Percentiles rank a stretch among this genome's conserved stretches.
Evolutionary conservation across 2,888 invertebrate genomes (phyloP).

Genomic region (Phalera bucephala): DNA sequence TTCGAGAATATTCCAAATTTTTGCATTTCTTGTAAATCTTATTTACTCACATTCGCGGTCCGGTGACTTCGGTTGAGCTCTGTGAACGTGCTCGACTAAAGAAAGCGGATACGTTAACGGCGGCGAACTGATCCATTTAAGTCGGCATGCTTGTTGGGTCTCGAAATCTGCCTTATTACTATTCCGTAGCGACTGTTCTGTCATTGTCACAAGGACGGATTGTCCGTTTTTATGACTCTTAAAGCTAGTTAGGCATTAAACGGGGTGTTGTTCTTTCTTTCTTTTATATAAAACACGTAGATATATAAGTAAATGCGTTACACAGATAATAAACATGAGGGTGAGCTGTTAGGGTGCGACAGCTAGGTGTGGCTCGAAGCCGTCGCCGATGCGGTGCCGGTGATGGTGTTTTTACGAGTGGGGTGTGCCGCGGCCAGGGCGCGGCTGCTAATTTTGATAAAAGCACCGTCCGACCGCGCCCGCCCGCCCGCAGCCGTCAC

Average conservation of each 20-base stretch:
- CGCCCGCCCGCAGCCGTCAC: conserved; percentile 57
- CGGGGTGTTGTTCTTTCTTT: conserved; percentile 5
- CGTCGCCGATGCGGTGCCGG: conserved; percentile 64
- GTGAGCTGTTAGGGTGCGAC: conserved; percentile 64
- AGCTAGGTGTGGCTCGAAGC: conserved; percentile 67
- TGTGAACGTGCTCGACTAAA: conserved; percentile 33
- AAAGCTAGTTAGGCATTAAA: conserved; percentile 36
- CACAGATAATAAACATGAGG: conserved; percentile 25
- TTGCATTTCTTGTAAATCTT: conserved; percentile 21
- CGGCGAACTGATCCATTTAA: conserved; percentile 37
- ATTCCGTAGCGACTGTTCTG: conserved; percentile 21
- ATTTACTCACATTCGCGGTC: conserved; percentile 26
- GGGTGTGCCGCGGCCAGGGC: conserved; percentile 71
- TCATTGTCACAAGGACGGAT: conserved; percentile 12
- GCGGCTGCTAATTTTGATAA: conserved; percentile 81
- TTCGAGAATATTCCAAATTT: conserved; percentile 10
- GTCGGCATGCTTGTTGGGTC: conserved; percentile 19
- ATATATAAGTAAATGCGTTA: neutral
- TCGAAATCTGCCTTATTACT: conserved; percentile 29
- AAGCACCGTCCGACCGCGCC: conserved; percentile 78
- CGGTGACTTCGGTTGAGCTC: conserved; percentile 22
- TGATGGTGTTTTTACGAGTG: conserved; percentile 78
- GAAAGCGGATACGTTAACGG: conserved; percentile 33
- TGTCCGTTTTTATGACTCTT: conserved; percentile 33
- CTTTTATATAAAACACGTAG: neutral